Conservation (phyloP, 2,797 vertebrate genomes). For the Buceros bicornis region DNA sequence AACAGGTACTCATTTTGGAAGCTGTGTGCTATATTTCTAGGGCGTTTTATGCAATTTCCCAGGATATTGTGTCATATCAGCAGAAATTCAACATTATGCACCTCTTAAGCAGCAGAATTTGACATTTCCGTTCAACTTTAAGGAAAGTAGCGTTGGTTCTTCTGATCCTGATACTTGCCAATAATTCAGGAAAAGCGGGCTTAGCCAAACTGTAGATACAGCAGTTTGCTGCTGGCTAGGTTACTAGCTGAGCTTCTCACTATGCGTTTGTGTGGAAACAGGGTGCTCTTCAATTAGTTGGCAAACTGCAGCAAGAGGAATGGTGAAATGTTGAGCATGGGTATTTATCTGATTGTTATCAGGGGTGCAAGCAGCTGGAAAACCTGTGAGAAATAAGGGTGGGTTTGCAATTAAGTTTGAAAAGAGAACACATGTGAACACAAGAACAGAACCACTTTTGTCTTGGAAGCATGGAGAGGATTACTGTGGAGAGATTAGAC, state of each 20-base stretch:
- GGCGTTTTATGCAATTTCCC: background rate
- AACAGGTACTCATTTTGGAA: background rate
- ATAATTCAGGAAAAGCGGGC: background rate
- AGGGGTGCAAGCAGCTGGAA: background rate
- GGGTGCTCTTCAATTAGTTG: conserved; percentile 37
- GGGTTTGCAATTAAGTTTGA: conserved; percentile 16
- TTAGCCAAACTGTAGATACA: conserved; percentile 15
- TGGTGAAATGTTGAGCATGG: background rate
- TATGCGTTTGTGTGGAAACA: background rate
- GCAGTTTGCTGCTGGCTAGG: conserved; percentile 13
- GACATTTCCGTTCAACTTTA: conserved; percentile 16
- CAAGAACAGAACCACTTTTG: background rate
- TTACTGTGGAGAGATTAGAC: conserved; percentile 6
- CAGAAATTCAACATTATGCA: conserved; percentile 37
- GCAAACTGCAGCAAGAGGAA: background rate
- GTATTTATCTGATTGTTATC: conserved; percentile 34
- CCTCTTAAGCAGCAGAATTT: conserved; percentile 33
- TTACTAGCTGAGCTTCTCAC: background rate
- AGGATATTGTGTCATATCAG: conserved; percentile 29
- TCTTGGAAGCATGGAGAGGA: conserved; percentile 21
- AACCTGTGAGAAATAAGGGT: background rate
- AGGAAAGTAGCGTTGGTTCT: background rate
- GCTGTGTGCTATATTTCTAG: background rate
- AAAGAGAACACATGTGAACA: background rate
- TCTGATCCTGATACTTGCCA: conserved; percentile 29